Percentiles rank a stretch among this genome's conserved stretches.
These are phyloP conservation scores for Sus cebifrons DNA, from an alignment of 2,797 vertebrate genomes.

Conservation along the genomic window DNA sequence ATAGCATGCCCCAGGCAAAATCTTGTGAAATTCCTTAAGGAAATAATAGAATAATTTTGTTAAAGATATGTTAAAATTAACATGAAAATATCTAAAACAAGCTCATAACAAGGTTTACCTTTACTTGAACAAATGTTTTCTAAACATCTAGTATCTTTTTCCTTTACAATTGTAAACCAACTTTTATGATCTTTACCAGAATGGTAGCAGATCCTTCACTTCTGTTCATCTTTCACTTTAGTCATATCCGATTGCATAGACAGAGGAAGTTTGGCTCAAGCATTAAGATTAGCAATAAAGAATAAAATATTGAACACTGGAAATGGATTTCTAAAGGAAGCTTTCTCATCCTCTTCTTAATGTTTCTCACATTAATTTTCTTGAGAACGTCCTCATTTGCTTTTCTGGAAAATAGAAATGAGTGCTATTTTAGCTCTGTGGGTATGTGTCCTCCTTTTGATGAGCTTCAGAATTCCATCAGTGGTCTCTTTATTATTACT, in stretches of 20 bases:
- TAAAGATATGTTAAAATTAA: neutral
- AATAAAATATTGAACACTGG: constrained; percentile 64
- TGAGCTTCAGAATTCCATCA: neutral
- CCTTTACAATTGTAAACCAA: neutral
- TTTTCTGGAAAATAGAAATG: constrained; percentile 33
- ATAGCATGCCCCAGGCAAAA: neutral
- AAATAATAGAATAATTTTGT: neutral
- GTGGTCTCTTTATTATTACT: neutral
- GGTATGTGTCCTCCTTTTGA: neutral
- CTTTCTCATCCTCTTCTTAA: constrained; percentile 21
- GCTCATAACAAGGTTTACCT: neutral
- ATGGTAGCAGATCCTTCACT: neutral
- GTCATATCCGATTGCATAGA: neutral
- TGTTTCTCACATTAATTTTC: constrained; percentile 55
- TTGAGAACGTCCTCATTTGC: constrained; percentile 33
- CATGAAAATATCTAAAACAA: neutral
- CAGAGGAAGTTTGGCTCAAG: neutral
- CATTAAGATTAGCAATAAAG: constrained; percentile 8
- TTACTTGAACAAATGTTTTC: constrained; percentile 32
- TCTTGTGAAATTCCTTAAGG: neutral
- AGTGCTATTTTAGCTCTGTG: neutral
- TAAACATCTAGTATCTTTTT: constrained; percentile 11
- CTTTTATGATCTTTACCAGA: neutral
- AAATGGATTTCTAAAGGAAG: constrained; percentile 55
- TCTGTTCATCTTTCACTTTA: neutral